phyloP scores from a whole-genome alignment of 2,888 invertebrate genomes.

The Ennomos erosarius region DNA sequence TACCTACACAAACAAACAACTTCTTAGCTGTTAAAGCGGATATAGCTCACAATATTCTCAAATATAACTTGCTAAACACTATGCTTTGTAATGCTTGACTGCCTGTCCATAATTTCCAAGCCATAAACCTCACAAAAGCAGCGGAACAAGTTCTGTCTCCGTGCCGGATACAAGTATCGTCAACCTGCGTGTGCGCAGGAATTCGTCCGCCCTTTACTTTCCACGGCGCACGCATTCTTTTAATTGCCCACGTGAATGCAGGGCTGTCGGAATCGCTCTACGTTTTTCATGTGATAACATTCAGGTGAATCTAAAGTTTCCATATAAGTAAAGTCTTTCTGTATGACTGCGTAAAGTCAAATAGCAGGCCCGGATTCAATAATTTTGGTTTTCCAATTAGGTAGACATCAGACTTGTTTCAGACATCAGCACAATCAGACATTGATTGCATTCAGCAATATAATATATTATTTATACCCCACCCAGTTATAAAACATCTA shows the following conservation, averaged over 20 bases:
- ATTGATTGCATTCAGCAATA: no score
- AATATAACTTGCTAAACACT: slow-evolving; percentile 4
- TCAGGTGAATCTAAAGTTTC: neutral
- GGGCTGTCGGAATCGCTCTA: slow-evolving; percentile 37
- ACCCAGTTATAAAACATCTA: no score
- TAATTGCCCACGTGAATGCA: slow-evolving; percentile 44
- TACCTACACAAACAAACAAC: no score
- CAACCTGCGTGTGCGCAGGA: slow-evolving; percentile 60
- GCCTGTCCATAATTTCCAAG: slow-evolving; percentile 12
- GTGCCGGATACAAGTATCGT: slow-evolving; percentile 55
- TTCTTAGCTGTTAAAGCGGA: no score
- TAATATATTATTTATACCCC: no score
- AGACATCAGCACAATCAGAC: no score
- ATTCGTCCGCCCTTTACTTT: slow-evolving; percentile 60
- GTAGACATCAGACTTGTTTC: no score
- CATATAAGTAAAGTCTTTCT: no score
- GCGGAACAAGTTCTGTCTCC: slow-evolving; percentile 35
- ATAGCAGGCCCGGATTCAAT: no score
- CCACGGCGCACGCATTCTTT: slow-evolving; percentile 53
- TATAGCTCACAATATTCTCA: neutral
- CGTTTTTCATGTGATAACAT: slow-evolving; percentile 3
- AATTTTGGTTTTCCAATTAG: no score
- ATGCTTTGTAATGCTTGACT: neutral
- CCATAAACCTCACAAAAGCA: slow-evolving; percentile 23
- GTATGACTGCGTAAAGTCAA: no score